Base-by-base conservation (phyloP, 23 tunicate species). In the Botrylloides violaceus region DNA sequence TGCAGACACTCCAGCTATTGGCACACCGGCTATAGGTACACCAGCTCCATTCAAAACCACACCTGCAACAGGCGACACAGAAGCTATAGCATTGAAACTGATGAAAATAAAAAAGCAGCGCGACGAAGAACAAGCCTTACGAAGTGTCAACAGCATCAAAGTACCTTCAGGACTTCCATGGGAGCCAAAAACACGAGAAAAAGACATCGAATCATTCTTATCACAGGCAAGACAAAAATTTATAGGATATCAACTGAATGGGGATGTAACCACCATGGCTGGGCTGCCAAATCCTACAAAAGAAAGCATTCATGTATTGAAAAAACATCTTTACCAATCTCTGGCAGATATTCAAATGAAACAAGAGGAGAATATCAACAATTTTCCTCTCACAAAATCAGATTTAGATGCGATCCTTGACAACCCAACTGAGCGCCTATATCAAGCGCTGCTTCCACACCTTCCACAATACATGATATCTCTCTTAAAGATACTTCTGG, bases 221-320 rank as follows among this genome's bases (percentile, higher is more conserved):
- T 78, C 92, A 34, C 79, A 70, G 12, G 97, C 79, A 19, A 75
- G 97, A 21, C 84, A 83, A 47, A 90, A 90, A 61, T 90, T 90
- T 56, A 79, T 90, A 36, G 97, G 97, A 2, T 90, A 32, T 33
- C 74, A 68, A 36, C 58, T 79, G 27, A 20, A 56, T 55, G 86
- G 97, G 29, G 97, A 90, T 57, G 29, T 80, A 30, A 83, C 89
- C 2, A 83, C 97, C 3, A 81, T 83, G 36, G 84, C 90, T 4
- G 99, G 99, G 21, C 77, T 95, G 26, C 99, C 99, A 26, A 74
- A 63, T n/a, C 96, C 99, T 12, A 95, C 95, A n/a, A 65, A 87
- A 34, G 89, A 95, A 66, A 87, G 96, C 61, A 50, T 95, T 7
- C 34, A 65, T 22, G 77, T 87, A 26, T 49, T 95, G 36, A 73